A percentile compares a stretch with the other conserved stretches of the same genome.
phyloP scores from a whole-genome alignment of 1,140 invertebrate species.

The Thaumetopoea pityocampa region DNA sequence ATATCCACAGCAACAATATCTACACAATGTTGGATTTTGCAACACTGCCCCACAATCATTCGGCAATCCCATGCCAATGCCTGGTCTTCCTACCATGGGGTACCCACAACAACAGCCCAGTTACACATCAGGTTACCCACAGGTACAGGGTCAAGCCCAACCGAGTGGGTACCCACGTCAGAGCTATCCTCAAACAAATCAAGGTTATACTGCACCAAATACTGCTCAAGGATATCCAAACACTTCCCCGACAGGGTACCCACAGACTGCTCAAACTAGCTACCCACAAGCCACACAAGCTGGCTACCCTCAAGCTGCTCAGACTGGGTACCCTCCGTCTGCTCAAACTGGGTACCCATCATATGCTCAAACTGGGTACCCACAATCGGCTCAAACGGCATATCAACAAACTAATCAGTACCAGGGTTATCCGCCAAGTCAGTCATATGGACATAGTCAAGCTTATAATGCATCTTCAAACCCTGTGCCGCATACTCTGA shows the following conservation, averaged over 20 bases:
- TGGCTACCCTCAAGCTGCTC: slow-evolving; percentile 16
- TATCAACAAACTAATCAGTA: slow-evolving; percentile 33
- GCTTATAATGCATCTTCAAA: slow-evolving; percentile 35
- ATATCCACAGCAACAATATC: slow-evolving; percentile 54
- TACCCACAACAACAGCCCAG: slow-evolving; percentile 49
- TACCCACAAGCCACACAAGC: slow-evolving; percentile 18
- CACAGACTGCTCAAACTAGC: slow-evolving; percentile 19
- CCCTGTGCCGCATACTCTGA: slow-evolving; percentile 30
- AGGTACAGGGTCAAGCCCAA: slow-evolving; percentile 28
- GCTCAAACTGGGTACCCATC: slow-evolving; percentile 30
- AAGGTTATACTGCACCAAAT: slow-evolving; percentile 26
- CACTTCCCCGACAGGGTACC: slow-evolving; percentile 15
- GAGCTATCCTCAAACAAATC: slow-evolving; percentile 27
- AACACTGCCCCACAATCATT: slow-evolving; percentile 71
- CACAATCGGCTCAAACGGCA: slow-evolving; percentile 22
- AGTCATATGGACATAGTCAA: slow-evolving; percentile 36
- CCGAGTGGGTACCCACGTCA: slow-evolving; percentile 25
- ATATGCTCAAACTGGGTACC: slow-evolving; percentile 37
- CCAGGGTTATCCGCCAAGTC: slow-evolving; percentile 34
- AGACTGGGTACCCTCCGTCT: slow-evolving; percentile 31
- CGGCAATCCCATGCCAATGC: slow-evolving; percentile 69
- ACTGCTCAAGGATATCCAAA: slow-evolving; percentile 21
- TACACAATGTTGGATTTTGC: slow-evolving; percentile 72
- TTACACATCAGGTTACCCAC: slow-evolving; percentile 21
- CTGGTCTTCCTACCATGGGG: slow-evolving; percentile 55